Evolutionary conservation across 2,113 vertebrate genomes (phyloP).

Genomic region (Lynx canadensis): DNA sequence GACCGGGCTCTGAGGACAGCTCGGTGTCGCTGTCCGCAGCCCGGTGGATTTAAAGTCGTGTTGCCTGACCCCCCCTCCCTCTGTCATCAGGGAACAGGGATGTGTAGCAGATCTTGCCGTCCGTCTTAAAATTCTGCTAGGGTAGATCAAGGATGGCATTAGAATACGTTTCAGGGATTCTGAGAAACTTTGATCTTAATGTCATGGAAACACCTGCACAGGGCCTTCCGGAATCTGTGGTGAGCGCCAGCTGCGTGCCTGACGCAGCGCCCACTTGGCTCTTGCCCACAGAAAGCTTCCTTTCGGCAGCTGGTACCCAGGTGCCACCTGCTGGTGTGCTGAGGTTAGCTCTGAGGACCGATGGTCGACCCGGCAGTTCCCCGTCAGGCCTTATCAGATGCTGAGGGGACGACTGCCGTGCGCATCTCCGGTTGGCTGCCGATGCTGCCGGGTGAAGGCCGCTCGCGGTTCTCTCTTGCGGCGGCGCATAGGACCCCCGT

Average conservation of each 20-base stretch:
- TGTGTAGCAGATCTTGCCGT: background rate
- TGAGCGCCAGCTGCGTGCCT: background rate
- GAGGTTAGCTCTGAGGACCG: background rate
- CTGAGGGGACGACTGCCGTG: background rate
- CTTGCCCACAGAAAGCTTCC: background rate
- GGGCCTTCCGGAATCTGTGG: background rate
- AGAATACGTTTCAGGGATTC: background rate
- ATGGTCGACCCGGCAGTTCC: background rate
- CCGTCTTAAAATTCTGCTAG: background rate
- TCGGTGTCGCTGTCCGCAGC: fast-evolving
- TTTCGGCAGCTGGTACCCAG: background rate
- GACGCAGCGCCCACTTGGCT: too few species aligned
- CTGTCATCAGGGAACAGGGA: background rate
- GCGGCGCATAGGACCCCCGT: background rate
- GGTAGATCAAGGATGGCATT: background rate
- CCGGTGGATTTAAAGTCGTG: background rate
- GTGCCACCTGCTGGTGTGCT: background rate
- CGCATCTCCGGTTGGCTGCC: fast-evolving
- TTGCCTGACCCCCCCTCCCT: fast-evolving
- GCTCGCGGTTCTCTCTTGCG: fast-evolving
- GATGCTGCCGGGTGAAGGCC: background rate
- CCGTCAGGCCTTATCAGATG: fast-evolving
- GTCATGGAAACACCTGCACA: background rate
- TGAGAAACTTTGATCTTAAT: background rate
- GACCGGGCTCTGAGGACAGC: background rate